phyloP scores from a whole-genome alignment of 2,113 vertebrate genomes.

The Pungitius pungitius region DNA sequence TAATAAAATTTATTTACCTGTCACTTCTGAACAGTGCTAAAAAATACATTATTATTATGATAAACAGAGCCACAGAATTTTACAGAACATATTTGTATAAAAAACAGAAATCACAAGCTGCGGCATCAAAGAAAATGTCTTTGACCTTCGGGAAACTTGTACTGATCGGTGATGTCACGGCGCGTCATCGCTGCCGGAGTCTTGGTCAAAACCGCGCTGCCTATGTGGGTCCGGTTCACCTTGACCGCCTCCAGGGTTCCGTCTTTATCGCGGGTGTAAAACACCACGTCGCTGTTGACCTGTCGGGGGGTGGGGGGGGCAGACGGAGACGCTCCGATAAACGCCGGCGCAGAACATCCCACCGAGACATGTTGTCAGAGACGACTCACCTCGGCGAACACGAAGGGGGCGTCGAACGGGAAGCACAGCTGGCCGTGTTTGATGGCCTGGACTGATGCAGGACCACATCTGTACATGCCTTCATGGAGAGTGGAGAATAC shows the following conservation, averaged over 20 bases:
- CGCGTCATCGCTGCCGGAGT: conserved; percentile 79
- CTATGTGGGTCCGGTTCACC: conserved; percentile 84
- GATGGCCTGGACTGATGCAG: conserved; percentile 91
- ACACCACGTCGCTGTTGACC: conserved; percentile 95
- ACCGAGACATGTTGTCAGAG: background rate
- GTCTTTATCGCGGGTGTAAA: conserved; percentile 83
- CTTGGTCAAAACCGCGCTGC: conserved; percentile 91
- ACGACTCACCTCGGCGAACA: conserved; percentile 90
- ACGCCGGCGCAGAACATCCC: background rate
- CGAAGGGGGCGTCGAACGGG: conserved; percentile 91
- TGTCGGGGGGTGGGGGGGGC: conserved; percentile 62
- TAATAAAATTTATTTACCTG: no score
- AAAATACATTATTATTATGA: no score
- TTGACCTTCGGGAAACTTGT: conserved; percentile 94
- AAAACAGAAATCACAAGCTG: background rate
- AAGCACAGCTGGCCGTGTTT: conserved; percentile 94
- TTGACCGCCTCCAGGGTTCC: conserved; percentile 80
- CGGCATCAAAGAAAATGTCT: conserved; percentile 14
- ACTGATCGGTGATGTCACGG: conserved; percentile 85
- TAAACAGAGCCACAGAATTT: no score
- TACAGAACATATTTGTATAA: background rate
- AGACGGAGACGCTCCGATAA: background rate
- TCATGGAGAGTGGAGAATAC: conserved; percentile 14
- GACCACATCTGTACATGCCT: conserved; percentile 97
- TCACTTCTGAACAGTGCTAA: no score